Base-by-base conservation (phyloP, 2,797 vertebrate species). In the Chlorospingus flavigularis region DNA sequence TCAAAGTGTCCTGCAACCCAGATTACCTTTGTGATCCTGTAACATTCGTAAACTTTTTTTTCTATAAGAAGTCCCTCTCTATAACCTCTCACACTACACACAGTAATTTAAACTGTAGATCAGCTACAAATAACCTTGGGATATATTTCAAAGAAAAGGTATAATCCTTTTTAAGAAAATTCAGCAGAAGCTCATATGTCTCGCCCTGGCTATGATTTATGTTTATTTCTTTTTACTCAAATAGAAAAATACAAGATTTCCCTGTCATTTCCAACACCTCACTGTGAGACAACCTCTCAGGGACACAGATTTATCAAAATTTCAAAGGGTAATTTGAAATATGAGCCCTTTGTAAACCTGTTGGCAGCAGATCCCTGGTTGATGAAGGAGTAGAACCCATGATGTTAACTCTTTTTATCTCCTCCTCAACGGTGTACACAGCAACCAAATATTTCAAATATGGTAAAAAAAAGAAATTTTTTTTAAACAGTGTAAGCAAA, bases 311-410 rank as follows among this genome's bases (percentile, higher is more conserved):
- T 87, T 92, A 91, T 70, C 71, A 75, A 6, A 5, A 66, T 58
- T 70, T 96, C 85, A 78, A 83, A 86, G n/a, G 47, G 31, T 47
- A 91, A 91, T 66, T 60, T 90, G 85, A 91, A 96, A 91, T 33
- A 86, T n/a, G 24, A 94, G 51, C 43, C 47, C 55, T 91, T 84
- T 94, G 53, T 78, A 91, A 75, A 92, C 58, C 55, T 73, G 37
- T 31, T 88, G 85, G 78, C 85, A 83, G 79, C 65, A 90, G 48
- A 71, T 39, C 24, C 50, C 45, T 28, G 6, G 25, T 50, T 82
- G 74, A 86, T 7, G 5, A 80, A 75, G 55, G 24, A 83, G 39
- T 17, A 84, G 65, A 96, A 91, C 19, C 65, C 37, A 58, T 35
- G 43, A 66, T 26, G 16, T 58, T 48, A 95, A 82, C 26, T 84